Conservation (phyloP, 2,888 invertebrate species). For the Drosophila colorata region DNA sequence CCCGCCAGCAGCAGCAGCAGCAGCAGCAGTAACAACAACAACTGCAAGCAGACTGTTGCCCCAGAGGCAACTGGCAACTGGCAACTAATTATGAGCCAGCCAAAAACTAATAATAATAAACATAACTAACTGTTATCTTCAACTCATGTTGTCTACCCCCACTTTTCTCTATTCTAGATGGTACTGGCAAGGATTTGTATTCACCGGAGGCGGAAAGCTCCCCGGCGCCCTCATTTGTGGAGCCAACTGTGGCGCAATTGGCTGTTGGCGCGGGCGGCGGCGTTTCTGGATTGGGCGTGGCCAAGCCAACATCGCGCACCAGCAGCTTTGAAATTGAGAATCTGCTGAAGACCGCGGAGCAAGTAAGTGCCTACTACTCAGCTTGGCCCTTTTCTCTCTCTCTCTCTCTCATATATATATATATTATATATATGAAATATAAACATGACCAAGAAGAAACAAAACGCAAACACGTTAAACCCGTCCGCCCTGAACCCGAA, state of each 20-base stretch:
- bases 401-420: conserved; percentile 1
- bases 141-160: conserved; percentile 11
- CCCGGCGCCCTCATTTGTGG: conserved; percentile 86
- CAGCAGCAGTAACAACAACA: conserved; percentile 28
- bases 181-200: conserved; percentile 90
- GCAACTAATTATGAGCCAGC: conserved; percentile 60
- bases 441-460: conserved; percentile 64
- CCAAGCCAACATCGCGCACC: conserved; percentile 91
- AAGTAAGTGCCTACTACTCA: conserved; percentile 85
- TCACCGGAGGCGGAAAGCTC: conserved; percentile 88
- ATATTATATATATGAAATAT: conserved; percentile 33
- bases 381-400: conserved; percentile 13
- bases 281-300: conserved; percentile 66
- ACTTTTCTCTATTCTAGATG: conserved; percentile 68
- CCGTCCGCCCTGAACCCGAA: conserved; percentile 10
- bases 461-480: conserved; percentile 73
- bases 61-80: conserved; percentile 32
- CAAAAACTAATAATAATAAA: conserved; percentile 62
- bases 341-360: conserved; percentile 90
- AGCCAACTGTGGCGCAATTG: conserved; percentile 77
- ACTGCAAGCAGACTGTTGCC: conserved; percentile 16
- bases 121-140: conserved; percentile 59
- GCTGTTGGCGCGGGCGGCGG: conserved; percentile 55
- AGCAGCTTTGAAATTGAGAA: conserved; percentile 98
- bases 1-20: conserved; percentile 4